Base-by-base conservation (phyloP, 2,888 invertebrate genomes). In the Lucinisca nassula region DNA sequence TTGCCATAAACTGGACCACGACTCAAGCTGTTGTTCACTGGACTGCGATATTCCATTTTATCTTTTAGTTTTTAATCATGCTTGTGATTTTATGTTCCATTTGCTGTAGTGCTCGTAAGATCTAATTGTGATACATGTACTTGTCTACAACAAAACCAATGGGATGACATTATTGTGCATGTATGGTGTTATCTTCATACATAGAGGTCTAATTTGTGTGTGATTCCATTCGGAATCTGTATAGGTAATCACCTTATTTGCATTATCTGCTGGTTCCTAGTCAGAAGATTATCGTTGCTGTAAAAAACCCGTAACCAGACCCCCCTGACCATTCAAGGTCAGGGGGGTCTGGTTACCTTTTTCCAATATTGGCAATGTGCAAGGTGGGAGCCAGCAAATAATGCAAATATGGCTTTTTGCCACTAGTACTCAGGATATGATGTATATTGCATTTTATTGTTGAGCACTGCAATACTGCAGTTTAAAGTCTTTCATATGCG, bases 1-100 rank as follows among this genome's bases (percentile, higher is more conserved):
- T 78, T 81, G 61, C 45, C 73, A 55, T 75, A 67, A 40, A 74
- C 74, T 74, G 87, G 90, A 83, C 83, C 78, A 88, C 88, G 90
- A 91, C 91, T 82, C 86, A 82, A 77, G 88, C 86, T 86, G 77
- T 85, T 84, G 89, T 88, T 86, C 86, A 81, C 90, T 79, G 93
- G 93, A 93, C 92, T 90, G 76, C 79, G 92, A 92, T 82, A 88
- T 92, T 88, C 83, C 90, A 91, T 84, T 88, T 82, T 88, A 80
- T 84, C 61, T 82, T 82, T 88, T 83, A 45, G 78, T 80, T 87
- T 85, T 83, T 73, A 85, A 84, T 81, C 89, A 87, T 91, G 89
- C 88, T 82, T 84, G 82, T 87, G 86, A 87, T 88, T 87, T 76
- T 85, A 83, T 49, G 75, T 85, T 72, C 80, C 82, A 82, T 87